Conservation (phyloP, 2,888 invertebrate genomes). For the Heliconius cydno region DNA sequence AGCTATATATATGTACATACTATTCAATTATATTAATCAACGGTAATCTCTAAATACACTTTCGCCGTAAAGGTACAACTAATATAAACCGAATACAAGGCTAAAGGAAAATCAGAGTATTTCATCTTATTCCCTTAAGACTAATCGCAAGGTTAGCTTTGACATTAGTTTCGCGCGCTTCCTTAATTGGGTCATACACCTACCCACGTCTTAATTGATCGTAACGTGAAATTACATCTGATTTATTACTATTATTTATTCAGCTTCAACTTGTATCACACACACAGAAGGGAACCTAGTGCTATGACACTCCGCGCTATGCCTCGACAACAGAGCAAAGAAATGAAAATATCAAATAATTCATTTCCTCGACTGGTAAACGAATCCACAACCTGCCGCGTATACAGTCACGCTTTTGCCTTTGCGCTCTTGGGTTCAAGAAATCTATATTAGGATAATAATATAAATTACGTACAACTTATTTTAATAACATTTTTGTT, state of each 20-base stretch:
- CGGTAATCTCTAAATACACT: constrained; percentile 38
- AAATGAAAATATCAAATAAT: too few species aligned
- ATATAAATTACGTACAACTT: constrained; percentile 48
- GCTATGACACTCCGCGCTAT: too few species aligned
- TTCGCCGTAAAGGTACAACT: constrained; percentile 24
- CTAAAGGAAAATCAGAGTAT: constrained; percentile 59
- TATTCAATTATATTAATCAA: constrained; percentile 21
- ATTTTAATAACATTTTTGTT: constrained; percentile 50
- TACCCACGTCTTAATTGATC: constrained; percentile 66
- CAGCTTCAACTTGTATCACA: too few species aligned
- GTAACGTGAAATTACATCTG: constrained; percentile 63
- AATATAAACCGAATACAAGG: constrained; percentile 55
- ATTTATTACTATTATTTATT: constrained; percentile 46
- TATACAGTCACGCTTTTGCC: too few species aligned
- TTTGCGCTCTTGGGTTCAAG: too few species aligned
- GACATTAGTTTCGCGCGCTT: constrained; percentile 69
- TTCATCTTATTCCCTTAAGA: constrained; percentile 61
- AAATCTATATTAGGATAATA: too few species aligned
- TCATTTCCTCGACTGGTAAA: too few species aligned
- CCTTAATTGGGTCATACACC: constrained; percentile 75
- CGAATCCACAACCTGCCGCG: too few species aligned
- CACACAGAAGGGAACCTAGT: too few species aligned
- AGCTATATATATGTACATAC: not conserved
- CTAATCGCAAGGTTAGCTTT: constrained; percentile 70
- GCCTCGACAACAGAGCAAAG: too few species aligned